Base-by-base conservation (phyloP, 1,140 invertebrate species). In the Cephus cinctus region DNA sequence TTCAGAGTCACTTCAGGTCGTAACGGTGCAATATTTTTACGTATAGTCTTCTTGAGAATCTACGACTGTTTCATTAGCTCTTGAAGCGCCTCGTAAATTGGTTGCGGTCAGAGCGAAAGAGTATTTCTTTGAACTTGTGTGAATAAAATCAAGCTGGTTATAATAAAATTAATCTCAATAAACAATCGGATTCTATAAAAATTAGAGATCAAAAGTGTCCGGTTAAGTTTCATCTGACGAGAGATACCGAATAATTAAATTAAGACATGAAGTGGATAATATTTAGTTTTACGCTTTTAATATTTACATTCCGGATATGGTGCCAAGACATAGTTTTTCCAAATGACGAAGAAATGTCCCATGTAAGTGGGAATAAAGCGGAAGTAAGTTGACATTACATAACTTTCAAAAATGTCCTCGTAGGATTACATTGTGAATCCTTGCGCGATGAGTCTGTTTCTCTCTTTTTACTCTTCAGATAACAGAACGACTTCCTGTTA, bases 401-500 rank as follows among this genome's bases (percentile, higher is more conserved):
- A n/a, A n/a, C n/a, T n/a, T n/a, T n/a, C n/a, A n/a, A n/a, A n/a
- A n/a, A n/a, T n/a, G n/a, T n/a, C n/a, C n/a, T n/a, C n/a, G n/a
- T n/a, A n/a, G n/a, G n/a, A n/a, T n/a, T n/a, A n/a, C n/a, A n/a
- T n/a, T n/a, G n/a, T n/a, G n/a, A n/a, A n/a, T n/a, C n/a, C n/a
- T n/a, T n/a, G n/a, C n/a, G n/a, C n/a, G n/a, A n/a, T n/a, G n/a
- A 30, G 11, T 30, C 18, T 42, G 22, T 30, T 47, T n/a, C 2
- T 43, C 20, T 43, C 19, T 20, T 43, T 41, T 39, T 27, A 12
- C 27, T 25, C 49, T 47, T 31, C 31, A 67, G 63, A 52, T 62
- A 25, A 59, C 54, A 11, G 59, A 62, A 16, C 59, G 53, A 36
- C 50, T 59, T 34, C 83, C 84, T 9, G 58, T 86, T 4, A 80